Conservation (phyloP, 2,797 vertebrate species). For the Enteromius fasciolatus region DNA sequence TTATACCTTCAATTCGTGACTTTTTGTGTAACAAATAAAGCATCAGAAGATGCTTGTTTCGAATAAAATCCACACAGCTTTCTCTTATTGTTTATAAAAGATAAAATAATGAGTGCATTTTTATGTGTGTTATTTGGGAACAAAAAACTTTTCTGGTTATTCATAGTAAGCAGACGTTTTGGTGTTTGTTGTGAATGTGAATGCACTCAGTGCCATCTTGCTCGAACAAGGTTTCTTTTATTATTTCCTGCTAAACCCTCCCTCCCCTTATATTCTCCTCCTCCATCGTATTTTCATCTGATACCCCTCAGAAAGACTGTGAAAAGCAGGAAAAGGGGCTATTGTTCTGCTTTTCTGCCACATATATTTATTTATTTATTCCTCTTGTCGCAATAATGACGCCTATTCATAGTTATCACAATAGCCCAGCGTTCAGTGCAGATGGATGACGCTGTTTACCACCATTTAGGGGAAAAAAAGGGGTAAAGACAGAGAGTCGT, state of each 20-base stretch:
- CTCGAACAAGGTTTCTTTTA: constrained; percentile 42
- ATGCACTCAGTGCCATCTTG: constrained; percentile 25
- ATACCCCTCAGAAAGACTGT: constrained; percentile 52
- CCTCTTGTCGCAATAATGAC: constrained; percentile 66
- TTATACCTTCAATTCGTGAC: not conserved
- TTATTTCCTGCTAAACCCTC: constrained; percentile 13
- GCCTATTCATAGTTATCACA: constrained; percentile 76
- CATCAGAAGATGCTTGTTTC: not conserved
- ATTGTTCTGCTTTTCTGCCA: constrained; percentile 66
- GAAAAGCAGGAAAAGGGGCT: constrained; percentile 59
- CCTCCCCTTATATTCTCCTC: constrained; percentile 10
- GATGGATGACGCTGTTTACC: constrained; percentile 74
- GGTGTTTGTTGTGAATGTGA: not conserved
- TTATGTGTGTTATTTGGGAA: not conserved
- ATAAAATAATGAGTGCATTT: not conserved
- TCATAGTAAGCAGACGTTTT: constrained; percentile 10
- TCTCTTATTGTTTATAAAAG: not conserved
- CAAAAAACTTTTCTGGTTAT: not conserved
- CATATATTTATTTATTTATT: constrained; percentile 72
- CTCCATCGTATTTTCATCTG: constrained; percentile 28
- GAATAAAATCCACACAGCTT: not conserved
- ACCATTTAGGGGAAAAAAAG: constrained; percentile 59
- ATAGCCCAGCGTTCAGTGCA: constrained; percentile 69
- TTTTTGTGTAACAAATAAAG: not conserved
- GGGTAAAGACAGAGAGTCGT: constrained; percentile 69